phyloP scores from a whole-genome alignment of 2,797 vertebrate genomes.

The Emys orbicularis region DNA sequence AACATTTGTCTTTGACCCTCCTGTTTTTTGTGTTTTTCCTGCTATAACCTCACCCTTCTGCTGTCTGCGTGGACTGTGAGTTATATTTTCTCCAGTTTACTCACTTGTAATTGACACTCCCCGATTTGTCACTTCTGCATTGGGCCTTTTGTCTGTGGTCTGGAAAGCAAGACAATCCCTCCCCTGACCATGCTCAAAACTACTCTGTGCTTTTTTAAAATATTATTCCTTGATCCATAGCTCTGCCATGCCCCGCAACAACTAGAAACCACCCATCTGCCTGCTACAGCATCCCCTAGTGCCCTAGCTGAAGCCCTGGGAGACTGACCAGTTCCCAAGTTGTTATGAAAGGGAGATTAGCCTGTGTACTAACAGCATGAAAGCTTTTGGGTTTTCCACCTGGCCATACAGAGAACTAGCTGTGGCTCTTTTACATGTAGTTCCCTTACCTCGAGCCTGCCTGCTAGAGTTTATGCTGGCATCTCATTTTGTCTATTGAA shows the following conservation, averaged over 20 bases:
- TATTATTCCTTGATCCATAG: not conserved
- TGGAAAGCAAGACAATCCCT: not conserved
- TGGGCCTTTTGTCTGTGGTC: not conserved
- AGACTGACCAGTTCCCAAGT: not conserved
- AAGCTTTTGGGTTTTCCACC: not conserved
- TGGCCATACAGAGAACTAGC: not conserved
- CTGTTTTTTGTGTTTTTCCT: not conserved
- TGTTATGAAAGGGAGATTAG: not conserved
- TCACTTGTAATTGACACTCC: fast-evolving
- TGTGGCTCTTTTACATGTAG: not conserved
- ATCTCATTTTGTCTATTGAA: not conserved
- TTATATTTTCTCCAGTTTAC: not conserved
- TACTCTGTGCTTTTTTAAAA: not conserved
- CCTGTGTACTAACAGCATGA: not conserved
- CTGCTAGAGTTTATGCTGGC: not conserved
- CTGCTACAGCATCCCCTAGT: not conserved
- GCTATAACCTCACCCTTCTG: not conserved
- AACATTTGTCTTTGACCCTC: not conserved
- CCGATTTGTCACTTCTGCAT: not conserved
- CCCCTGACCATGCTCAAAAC: not conserved
- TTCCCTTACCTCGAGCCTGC: not conserved
- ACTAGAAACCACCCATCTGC: not conserved
- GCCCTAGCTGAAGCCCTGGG: not conserved
- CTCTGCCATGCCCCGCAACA: not conserved
- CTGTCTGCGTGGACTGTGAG: not conserved